Evolutionary conservation across 2,888 invertebrate species (phyloP).

Genomic region (Achlya flavicornis): DNA sequence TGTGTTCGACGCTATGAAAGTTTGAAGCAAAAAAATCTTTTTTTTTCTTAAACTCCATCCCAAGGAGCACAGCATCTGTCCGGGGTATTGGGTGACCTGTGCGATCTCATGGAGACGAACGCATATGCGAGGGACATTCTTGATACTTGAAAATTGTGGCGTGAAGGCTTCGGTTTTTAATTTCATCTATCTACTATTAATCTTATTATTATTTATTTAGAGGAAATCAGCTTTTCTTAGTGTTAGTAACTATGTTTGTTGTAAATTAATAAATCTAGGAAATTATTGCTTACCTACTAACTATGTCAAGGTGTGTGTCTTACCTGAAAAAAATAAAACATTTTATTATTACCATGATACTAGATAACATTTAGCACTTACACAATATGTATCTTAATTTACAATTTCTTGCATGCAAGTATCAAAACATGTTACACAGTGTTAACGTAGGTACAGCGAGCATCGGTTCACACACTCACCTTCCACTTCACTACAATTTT

Average conservation of each 20-base stretch:
- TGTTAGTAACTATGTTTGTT: too few relatives aligned
- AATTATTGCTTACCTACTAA: neutral
- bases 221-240: too few relatives aligned
- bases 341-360: neutral
- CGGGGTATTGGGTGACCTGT: constrained; percentile 72
- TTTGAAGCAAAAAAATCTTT: constrained; percentile 43
- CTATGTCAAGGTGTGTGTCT: neutral
- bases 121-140: constrained; percentile 29
- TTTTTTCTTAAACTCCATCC: constrained; percentile 52
- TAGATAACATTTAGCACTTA: too few relatives aligned
- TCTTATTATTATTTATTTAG: too few relatives aligned
- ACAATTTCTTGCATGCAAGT: constrained; percentile 31
- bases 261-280: too few relatives aligned
- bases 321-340: neutral
- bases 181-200: too few relatives aligned
- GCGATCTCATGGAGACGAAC: constrained; percentile 56
- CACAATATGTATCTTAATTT: neutral
- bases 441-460: constrained; percentile 36
- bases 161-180: too few relatives aligned
- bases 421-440: constrained; percentile 45
- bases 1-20: constrained; percentile 51
- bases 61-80: constrained; percentile 64
- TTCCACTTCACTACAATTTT: constrained; percentile 48
- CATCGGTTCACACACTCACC: constrained; percentile 66
- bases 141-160: constrained; percentile 37